Conservation (phyloP, 2,888 invertebrate species). For the Eustalomyia histrio region DNA sequence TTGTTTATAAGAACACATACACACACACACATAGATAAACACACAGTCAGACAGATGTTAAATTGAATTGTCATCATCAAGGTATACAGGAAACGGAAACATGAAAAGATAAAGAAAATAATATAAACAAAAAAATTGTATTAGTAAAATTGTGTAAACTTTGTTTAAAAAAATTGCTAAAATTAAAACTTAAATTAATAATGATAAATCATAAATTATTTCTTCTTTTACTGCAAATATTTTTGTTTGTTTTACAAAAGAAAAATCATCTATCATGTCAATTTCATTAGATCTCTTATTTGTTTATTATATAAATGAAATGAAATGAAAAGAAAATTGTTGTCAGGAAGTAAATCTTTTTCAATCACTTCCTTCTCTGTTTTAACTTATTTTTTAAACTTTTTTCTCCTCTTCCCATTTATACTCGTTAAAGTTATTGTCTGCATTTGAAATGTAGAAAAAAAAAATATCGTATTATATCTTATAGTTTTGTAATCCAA, state of each 20-base stretch:
- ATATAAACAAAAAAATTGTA: conserved; percentile 14
- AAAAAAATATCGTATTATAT: conserved; percentile 37
- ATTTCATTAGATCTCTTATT: conserved; percentile 31
- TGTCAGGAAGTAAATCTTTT: conserved; percentile 60
- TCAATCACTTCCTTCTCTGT: conserved; percentile 57
- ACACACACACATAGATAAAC: conserved; percentile 8
- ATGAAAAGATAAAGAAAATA: conserved; percentile 43
- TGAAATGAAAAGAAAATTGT: conserved; percentile 33
- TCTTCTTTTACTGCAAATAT: neutral
- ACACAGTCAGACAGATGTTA: neutral
- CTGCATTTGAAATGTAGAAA: conserved; percentile 46
- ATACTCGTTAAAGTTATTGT: conserved; percentile 46
- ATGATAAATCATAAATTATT: neutral
- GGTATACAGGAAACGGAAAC: conserved; percentile 33
- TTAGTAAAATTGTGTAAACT: neutral
- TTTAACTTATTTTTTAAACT: neutral
- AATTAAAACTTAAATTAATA: conserved; percentile 38
- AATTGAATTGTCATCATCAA: conserved; percentile 38
- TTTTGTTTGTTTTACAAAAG: neutral
- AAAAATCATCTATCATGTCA: conserved; percentile 39
- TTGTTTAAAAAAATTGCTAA: neutral
- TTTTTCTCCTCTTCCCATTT: conserved; percentile 24
- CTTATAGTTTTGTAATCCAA: conserved; percentile 19
- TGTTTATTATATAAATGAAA: conserved; percentile 25
- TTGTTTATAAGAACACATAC: conserved; percentile 34